phyloP scores from a whole-genome alignment of 2,113 vertebrate species.

The Rafetus swinhoei region DNA sequence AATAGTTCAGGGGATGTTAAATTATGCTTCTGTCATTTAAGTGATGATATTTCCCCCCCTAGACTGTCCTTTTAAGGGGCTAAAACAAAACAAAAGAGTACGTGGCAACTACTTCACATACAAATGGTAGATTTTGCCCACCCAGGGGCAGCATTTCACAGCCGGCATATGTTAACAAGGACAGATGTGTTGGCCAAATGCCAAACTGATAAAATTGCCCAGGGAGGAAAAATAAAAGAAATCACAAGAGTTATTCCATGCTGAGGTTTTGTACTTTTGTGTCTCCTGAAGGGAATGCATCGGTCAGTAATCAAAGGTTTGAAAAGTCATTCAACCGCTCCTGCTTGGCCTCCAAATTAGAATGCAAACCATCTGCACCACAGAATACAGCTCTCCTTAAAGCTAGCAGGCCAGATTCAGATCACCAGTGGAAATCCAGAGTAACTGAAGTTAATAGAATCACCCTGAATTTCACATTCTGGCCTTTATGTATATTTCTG shows the following conservation, averaged over 20 bases:
- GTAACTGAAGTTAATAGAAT: neutral
- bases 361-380: constrained; percentile 41
- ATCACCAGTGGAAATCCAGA: constrained; percentile 15
- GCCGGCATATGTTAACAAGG: constrained; percentile 66
- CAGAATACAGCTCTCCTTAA: constrained; percentile 20
- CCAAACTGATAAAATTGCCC: constrained; percentile 72
- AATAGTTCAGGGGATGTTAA: constrained; percentile 4
- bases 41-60: neutral
- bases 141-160: constrained; percentile 61
- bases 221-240: constrained; percentile 30
- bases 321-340: constrained; percentile 63
- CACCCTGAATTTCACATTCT: neutral
- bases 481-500: neutral
- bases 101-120: constrained; percentile 55
- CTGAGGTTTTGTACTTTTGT: constrained; percentile 74
- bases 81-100: constrained; percentile 37
- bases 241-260: constrained; percentile 62
- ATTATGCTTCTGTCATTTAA: neutral
- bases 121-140: constrained; percentile 26
- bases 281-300: constrained; percentile 65
- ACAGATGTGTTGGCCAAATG: constrained; percentile 62
- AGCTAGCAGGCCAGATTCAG: constrained; percentile 28
- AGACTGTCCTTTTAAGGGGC: neutral
- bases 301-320: constrained; percentile 72
- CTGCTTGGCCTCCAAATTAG: constrained; percentile 21